Evolutionary conservation across 2,888 invertebrate genomes (phyloP).

Genomic region (Ochlodes sylvanus): DNA sequence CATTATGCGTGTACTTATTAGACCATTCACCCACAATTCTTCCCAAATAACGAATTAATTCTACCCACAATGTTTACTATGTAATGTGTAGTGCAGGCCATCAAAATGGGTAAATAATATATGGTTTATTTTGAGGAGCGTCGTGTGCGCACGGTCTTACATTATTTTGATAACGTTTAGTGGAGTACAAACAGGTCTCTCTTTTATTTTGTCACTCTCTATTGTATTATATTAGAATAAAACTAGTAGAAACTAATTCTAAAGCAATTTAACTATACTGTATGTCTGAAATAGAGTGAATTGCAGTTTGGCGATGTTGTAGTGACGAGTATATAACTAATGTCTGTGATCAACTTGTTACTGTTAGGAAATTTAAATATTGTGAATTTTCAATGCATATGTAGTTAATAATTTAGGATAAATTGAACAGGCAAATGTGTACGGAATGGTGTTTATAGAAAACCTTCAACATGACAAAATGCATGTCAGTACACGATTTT

Average conservation of each 20-base stretch:
- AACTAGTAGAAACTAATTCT: slow-evolving; percentile 64
- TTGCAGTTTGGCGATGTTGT: slow-evolving; percentile 67
- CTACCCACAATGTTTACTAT: background rate
- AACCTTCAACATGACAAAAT: slow-evolving; percentile 62
- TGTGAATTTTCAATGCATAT: slow-evolving; percentile 71
- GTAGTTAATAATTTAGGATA: slow-evolving; percentile 56
- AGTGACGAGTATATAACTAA: slow-evolving; percentile 70
- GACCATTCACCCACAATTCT: slow-evolving; percentile 14
- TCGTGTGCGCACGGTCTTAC: slow-evolving; percentile 39
- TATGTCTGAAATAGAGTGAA: slow-evolving; percentile 69
- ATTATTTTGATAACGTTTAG: slow-evolving; percentile 72
- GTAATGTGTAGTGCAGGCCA: background rate
- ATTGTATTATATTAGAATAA: slow-evolving; percentile 72
- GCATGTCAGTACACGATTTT: slow-evolving; percentile 54
- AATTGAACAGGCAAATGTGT: slow-evolving; percentile 55
- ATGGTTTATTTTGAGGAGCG: slow-evolving; percentile 6
- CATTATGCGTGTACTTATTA: slow-evolving; percentile 75
- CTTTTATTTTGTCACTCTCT: slow-evolving; percentile 82
- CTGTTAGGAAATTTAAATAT: slow-evolving; percentile 65
- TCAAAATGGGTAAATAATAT: background rate
- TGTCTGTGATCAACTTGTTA: slow-evolving; percentile 80
- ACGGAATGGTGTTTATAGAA: slow-evolving; percentile 48
- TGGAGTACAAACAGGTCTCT: slow-evolving; percentile 83
- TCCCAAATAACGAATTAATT: background rate
- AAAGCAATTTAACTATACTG: slow-evolving; percentile 52